Evolutionary conservation across 2,888 invertebrate species (phyloP), one percentile per base, ranked within the genome.

Genomic region (Thumatha senex): DNA sequence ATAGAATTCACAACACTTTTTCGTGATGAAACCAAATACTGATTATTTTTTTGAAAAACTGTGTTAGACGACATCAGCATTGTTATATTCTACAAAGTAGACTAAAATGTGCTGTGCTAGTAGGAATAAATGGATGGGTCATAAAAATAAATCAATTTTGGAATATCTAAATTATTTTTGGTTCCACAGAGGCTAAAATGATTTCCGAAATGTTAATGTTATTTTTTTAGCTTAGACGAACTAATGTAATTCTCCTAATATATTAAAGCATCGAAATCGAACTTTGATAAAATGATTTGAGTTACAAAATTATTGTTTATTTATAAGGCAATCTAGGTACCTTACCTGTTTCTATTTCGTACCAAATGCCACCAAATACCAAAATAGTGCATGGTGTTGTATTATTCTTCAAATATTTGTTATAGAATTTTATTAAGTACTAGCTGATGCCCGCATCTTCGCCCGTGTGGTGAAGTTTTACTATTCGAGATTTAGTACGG

Each of bases 181-280:
- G 65, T 54, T 57, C 44, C 42, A 54, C 59, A 67, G 67, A 67
- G 67, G 67, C 67, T 67, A 67, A 69, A 67, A 58, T 42, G 35
- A n/a, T 51, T 52, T 56, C 30, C 50, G 40, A 64, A 48, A 45
- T 38, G 52, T 55, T 40, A 51, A 39, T 33, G 47, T 46, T 54
- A 48, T 24, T 24, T 5, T n/a, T n/a, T n/a, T n/a, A n/a, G n/a
- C n/a, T n/a, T n/a, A n/a, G 5, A 24, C 18, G 18, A 24, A 24
- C 5, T 24, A 5, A 24, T 24, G 18, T 24, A 24, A 24, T 24
- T 24, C 18, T 24, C 5, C 18, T 24, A 24, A 24, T 4, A 24
- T 24, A 24, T 24, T 24, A 4, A 24, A 4, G 2, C 18, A 24
- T 46, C 51, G 55, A 56, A 63, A 54, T 57, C 44, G 35, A 31